Conservation (phyloP, 2,113 vertebrate species). For the Ciconia boyciana region DNA sequence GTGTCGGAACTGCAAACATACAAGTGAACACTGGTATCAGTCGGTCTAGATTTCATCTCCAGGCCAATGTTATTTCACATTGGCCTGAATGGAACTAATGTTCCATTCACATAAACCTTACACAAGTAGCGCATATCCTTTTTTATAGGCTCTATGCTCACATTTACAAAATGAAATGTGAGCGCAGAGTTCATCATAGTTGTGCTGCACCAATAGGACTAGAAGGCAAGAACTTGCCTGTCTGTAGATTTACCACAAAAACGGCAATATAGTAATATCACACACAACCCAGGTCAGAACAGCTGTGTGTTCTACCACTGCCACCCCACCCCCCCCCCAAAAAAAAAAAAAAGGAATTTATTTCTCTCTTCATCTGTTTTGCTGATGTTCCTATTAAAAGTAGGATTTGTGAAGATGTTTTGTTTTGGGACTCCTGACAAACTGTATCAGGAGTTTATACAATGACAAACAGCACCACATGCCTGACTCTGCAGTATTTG, state of each 20-base stretch:
- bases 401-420: not conserved
- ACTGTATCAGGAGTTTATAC: not conserved
- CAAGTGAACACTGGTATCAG: not conserved
- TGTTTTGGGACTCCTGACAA: not conserved
- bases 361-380: not conserved
- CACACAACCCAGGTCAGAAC: not conserved
- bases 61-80: not conserved
- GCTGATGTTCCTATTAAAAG: not conserved
- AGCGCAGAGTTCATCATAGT: not conserved
- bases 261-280: not conserved
- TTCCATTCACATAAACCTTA: not conserved
- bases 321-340: accelerated
- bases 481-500: not conserved
- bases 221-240: not conserved
- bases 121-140: not conserved
- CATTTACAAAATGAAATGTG: not conserved
- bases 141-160: not conserved
- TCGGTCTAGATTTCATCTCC: not conserved
- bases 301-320: not conserved
- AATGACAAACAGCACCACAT: not conserved
- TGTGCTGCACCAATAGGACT: not conserved
- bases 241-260: not conserved
- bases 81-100: too few species aligned
- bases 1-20: not conserved
- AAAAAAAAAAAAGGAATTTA: not conserved